phyloP scores from a whole-genome alignment of 2,888 invertebrate species.

The Thelaira solivaga region DNA sequence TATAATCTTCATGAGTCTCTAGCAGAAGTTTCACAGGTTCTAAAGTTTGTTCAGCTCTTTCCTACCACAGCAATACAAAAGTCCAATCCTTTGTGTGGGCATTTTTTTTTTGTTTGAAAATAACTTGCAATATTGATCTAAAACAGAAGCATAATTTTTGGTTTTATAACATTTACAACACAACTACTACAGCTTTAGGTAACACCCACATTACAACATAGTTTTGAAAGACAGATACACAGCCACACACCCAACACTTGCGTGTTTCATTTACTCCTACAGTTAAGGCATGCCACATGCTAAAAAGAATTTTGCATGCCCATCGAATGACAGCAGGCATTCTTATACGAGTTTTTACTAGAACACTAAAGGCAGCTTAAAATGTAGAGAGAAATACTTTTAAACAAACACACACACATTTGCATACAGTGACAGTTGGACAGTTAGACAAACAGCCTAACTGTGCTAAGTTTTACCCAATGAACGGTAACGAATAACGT shows the following conservation, averaged over 20 bases:
- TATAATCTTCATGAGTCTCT: too few relatives aligned
- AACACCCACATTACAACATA: background rate
- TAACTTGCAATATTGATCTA: conserved; percentile 32
- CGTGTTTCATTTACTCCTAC: background rate
- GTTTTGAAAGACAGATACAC: background rate
- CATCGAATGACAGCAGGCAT: background rate
- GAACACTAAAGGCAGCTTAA: background rate
- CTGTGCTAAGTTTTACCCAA: background rate
- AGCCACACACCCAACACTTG: background rate
- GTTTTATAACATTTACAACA: conserved; percentile 14
- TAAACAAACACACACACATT: background rate
- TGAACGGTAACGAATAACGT: background rate
- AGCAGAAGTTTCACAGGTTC: too few relatives aligned
- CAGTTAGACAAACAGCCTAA: background rate
- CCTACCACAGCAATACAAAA: background rate
- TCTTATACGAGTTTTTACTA: background rate
- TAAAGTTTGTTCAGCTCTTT: background rate
- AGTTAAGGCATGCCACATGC: background rate
- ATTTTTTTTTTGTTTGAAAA: conserved; percentile 2
- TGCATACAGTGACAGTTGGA: background rate
- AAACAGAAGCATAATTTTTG: conserved; percentile 1
- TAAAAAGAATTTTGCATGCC: background rate
- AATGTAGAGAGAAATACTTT: background rate
- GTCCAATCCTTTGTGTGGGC: background rate
- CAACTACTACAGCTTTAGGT: background rate